Evolutionary conservation across 2,113 vertebrate species (phyloP).

Genomic region (Cephalopterus ornatus): DNA sequence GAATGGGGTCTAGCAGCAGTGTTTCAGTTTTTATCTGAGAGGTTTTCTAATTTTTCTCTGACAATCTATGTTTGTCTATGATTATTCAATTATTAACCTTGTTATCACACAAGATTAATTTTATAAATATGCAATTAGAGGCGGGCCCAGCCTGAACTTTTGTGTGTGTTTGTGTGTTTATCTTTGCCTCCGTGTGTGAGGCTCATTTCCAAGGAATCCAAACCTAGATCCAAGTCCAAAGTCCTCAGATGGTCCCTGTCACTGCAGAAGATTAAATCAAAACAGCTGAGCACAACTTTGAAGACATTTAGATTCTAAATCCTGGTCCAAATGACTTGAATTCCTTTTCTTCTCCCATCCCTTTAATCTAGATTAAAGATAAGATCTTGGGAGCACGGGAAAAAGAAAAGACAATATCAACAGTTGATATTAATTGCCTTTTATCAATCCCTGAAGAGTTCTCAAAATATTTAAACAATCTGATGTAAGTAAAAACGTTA

Average conservation of each 20-base stretch:
- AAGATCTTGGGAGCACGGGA: not conserved
- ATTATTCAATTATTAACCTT: not conserved
- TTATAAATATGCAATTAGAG: not conserved
- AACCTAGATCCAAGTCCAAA: not conserved
- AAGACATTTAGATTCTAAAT: conserved; percentile 4
- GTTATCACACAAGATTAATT: not conserved
- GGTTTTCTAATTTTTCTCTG: not conserved
- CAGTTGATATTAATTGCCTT: conserved; percentile 36
- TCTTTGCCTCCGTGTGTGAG: not conserved
- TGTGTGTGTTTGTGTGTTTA: not conserved
- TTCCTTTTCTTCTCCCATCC: not conserved
- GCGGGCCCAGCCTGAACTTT: not conserved
- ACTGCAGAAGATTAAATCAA: conserved; percentile 1
- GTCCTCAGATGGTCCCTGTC: conserved; percentile 42
- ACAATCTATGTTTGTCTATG: not conserved
- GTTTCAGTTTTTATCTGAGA: not conserved
- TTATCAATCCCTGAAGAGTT: conserved; percentile 17
- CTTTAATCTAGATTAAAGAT: conserved; percentile 50
- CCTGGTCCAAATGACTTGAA: conserved; percentile 7
- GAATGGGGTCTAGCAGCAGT: not conserved
- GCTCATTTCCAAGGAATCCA: conserved; percentile 25
- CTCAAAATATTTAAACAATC: conserved; percentile 35
- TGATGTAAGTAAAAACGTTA: not conserved
- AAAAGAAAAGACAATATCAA: conserved; percentile 25
- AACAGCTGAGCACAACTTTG: conserved; percentile 16